Evolutionary conservation across 2,888 invertebrate species (phyloP).

Genomic region (Melipona beecheii): DNA sequence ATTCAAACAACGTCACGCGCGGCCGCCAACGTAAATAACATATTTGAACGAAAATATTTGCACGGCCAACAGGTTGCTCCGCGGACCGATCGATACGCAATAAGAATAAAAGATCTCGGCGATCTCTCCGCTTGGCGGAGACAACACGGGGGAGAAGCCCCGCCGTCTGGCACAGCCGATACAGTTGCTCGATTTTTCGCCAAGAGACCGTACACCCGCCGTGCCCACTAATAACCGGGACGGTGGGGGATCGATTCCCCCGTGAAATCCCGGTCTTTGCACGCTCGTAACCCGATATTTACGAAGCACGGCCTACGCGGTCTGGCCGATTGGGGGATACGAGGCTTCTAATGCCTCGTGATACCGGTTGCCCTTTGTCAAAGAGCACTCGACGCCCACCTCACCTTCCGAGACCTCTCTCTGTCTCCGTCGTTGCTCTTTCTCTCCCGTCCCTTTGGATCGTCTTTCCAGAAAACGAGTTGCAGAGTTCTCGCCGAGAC

Average conservation of each 20-base stretch:
- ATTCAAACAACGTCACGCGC: not conserved
- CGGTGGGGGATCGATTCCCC: slow-evolving; percentile 20
- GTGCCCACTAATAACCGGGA: slow-evolving; percentile 28
- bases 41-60: slow-evolving; percentile 49
- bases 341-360: slow-evolving; percentile 58
- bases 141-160: not conserved
- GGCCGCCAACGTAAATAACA: slow-evolving; percentile 33
- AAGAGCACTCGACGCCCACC: slow-evolving; percentile 43
- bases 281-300: slow-evolving; percentile 57
- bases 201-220: not conserved
- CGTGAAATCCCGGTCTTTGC: slow-evolving; percentile 53
- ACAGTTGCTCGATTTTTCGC: slow-evolving; percentile 11
- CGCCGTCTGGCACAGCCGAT: not conserved
- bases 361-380: slow-evolving; percentile 58
- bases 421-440: not conserved
- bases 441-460: not conserved
- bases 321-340: slow-evolving; percentile 20
- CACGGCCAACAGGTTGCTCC: slow-evolving; percentile 52
- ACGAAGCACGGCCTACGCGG: slow-evolving; percentile 10
- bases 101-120: slow-evolving; percentile 41
- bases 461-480: not conserved
- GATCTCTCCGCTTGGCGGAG: not conserved
- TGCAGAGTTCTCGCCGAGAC: not conserved
- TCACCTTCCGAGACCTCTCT: not conserved
- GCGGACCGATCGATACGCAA: slow-evolving; percentile 23